Conservation (phyloP, 2,113 vertebrate genomes). For the Actinemys pallida region DNA sequence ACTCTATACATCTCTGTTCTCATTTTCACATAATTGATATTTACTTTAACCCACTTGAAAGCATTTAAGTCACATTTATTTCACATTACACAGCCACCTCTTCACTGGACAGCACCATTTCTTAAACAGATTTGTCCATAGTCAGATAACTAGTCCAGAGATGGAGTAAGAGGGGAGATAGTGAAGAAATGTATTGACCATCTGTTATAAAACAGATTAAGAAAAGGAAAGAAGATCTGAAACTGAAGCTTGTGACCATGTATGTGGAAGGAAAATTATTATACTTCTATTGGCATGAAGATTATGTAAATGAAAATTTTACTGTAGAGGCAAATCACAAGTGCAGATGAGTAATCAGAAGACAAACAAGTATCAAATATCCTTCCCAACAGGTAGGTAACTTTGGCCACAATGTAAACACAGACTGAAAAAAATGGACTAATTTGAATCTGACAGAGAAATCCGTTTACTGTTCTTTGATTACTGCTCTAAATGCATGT, state of each 20-base stretch:
- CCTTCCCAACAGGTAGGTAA: conserved; percentile 9
- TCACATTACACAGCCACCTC: neutral
- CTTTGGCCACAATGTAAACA: conserved; percentile 21
- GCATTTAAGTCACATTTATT: neutral
- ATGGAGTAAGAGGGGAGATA: neutral
- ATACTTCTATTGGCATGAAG: conserved; percentile 66
- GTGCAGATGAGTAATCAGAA: conserved; percentile 66
- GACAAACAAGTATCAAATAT: neutral
- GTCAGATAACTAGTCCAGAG: neutral
- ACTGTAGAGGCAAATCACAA: conserved; percentile 68
- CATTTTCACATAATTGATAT: neutral
- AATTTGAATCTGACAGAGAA: neutral
- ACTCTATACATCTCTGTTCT: neutral
- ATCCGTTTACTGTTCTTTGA: neutral
- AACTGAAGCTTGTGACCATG: conserved; percentile 12
- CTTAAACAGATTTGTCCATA: neutral
- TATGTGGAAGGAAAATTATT: conserved; percentile 38
- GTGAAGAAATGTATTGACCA: neutral
- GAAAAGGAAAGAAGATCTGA: conserved; percentile 10
- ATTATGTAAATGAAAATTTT: conserved; percentile 71
- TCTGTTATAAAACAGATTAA: neutral
- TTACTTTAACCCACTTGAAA: neutral
- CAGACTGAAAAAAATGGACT: neutral
- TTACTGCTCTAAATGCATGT: neutral
- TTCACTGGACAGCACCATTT: neutral